Conservation (phyloP, 2,797 vertebrate genomes). For the Acridotheres tristis region DNA sequence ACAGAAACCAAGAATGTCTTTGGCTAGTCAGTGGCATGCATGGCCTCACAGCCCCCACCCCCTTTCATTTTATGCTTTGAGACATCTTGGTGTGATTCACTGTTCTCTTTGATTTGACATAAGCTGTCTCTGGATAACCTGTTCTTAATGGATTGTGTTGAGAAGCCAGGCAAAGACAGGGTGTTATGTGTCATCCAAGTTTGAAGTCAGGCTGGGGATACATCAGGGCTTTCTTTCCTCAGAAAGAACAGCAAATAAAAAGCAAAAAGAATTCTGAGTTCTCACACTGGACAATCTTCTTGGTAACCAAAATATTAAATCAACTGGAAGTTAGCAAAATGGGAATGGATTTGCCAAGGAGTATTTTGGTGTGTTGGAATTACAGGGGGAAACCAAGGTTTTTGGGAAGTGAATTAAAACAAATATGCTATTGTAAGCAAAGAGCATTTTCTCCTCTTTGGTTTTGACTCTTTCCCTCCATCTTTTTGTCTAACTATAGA, state of each 20-base stretch:
- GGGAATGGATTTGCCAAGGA: background rate
- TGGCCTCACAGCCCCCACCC: background rate
- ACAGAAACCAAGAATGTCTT: background rate
- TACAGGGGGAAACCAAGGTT: background rate
- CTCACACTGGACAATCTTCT: background rate
- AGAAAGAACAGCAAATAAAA: background rate
- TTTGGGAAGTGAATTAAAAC: background rate
- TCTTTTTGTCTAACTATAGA: conserved; percentile 75
- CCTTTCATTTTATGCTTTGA: background rate
- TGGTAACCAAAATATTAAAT: background rate
- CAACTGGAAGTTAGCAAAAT: background rate
- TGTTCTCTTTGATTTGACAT: background rate
- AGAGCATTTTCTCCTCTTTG: background rate
- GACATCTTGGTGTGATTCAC: background rate
- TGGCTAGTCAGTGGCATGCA: background rate
- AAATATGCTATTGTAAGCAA: background rate
- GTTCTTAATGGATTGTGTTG: background rate
- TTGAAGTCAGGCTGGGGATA: background rate
- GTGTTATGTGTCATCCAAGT: background rate
- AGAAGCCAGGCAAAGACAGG: background rate
- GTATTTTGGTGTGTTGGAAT: background rate
- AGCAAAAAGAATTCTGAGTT: background rate
- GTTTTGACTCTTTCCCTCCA: background rate
- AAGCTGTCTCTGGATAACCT: background rate
- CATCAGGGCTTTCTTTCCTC: background rate